Evolutionary conservation across 2,113 vertebrate genomes (phyloP), one percentile per base, ranked within the genome.

Genomic region (Hucho hucho): DNA sequence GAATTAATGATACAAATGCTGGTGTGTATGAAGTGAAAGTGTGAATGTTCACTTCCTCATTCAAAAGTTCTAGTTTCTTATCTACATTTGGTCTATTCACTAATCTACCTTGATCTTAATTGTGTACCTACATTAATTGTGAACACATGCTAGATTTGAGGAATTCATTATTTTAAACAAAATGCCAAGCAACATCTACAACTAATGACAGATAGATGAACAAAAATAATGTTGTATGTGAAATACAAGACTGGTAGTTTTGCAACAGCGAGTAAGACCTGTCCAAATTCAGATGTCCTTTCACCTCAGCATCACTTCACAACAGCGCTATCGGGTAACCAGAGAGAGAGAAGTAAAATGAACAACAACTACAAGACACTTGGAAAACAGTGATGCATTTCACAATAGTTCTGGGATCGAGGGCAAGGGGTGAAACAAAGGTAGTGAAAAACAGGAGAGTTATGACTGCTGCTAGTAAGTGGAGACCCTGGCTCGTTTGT

Each of bases 401-500:
- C 76, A 74, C 70, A 69, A 77, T 69, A 47, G 72, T 24, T 4
- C n/a, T 47, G 22, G 49, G 16, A 53, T 53, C n/a, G 26, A 59
- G 28, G 61, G 24, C 43, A 46, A 53, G 12, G 5, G 59, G 58
- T 49, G 58, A 79, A 66, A 53, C 16, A 53, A 53, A 75, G 49
- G 5, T 49, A 68, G 9, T 22, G 28, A 61, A 43, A 47, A 24
- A 72, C 49, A n/a, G 32, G 64, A 22, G 24, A 46, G 53, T 56
- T 32, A 64, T 32, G 72, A 56, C 74, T 79, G 81, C 79, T 29
- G 6, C 72, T 32, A 79, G 83, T 86, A 84, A 90, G 87, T 74
- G 82, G 85, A 92, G 85, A 91, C 85, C 86, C 4, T 29, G 77
- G 74, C 82, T 76, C 28, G 73, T 79, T 82, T 91, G 87, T 93